Percentiles rank a stretch among this genome's conserved stretches.
Evolutionary conservation across 64 coral and sea anemone genomes (phyloP).

Genomic region (Orbicella faveolata): DNA sequence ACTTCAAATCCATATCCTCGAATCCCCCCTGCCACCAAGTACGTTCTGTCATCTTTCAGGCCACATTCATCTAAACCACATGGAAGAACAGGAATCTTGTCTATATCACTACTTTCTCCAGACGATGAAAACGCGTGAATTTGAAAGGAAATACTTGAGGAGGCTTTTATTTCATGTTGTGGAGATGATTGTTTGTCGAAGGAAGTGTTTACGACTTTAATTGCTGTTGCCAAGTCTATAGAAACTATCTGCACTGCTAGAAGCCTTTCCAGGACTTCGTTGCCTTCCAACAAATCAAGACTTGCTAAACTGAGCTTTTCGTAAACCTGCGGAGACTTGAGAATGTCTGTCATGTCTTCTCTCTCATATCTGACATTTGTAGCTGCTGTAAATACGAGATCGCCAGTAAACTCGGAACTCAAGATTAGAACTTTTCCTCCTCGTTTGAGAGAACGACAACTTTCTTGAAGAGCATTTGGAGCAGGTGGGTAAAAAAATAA

Average conservation of each 20-base stretch:
- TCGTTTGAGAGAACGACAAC: conserved; percentile 13
- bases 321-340: not conserved
- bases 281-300: not conserved
- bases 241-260: not conserved
- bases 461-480: conserved; percentile 44
- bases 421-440: conserved; percentile 46
- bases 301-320: not conserved
- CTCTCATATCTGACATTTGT: conserved; percentile 38
- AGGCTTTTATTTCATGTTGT: not conserved
- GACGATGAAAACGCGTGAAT: not conserved
- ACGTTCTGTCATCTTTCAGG: conserved; percentile 57
- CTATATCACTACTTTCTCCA: not conserved
- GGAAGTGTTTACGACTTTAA: not conserved
- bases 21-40: conserved; percentile 70
- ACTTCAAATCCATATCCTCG: conserved; percentile 81
- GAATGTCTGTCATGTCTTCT: not conserved
- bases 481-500: conserved; percentile 42
- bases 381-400: conserved; percentile 30
- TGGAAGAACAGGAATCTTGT: conserved; percentile 5
- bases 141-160: not conserved
- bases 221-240: not conserved
- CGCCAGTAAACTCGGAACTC: conserved; percentile 12
- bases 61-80: conserved; percentile 44
- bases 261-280: not conserved
- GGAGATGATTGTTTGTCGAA: not conserved